Evolutionary conservation across 2,797 vertebrate species (phyloP).

Genomic region (Oreortyx pictus): DNA sequence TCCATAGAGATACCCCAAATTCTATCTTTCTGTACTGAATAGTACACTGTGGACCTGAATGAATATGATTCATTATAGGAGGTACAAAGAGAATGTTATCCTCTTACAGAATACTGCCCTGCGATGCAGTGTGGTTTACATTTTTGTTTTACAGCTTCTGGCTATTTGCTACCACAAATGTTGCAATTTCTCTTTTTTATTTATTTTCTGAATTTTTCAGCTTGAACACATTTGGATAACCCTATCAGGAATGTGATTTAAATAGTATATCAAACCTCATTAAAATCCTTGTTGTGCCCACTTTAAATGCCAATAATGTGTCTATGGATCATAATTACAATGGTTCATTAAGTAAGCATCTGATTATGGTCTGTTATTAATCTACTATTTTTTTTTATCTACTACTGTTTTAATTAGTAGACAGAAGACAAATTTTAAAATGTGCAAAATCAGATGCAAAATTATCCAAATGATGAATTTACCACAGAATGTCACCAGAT

Average conservation of each 20-base stretch:
- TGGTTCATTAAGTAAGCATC: constrained; percentile 13
- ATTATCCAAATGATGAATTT: background rate
- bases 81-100: background rate
- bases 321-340: constrained; percentile 36
- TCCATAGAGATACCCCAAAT: background rate
- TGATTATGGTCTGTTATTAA: constrained; percentile 5
- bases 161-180: background rate
- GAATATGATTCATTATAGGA: background rate
- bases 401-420: constrained; percentile 3
- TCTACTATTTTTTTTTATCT: background rate
- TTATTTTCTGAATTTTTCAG: background rate
- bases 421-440: background rate
- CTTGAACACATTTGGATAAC: constrained; percentile 13
- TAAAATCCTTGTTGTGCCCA: constrained; percentile 35
- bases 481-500: background rate
- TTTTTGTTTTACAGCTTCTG: constrained; percentile 13
- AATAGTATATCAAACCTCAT: constrained; percentile 47
- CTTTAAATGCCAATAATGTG: constrained; percentile 35
- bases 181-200: background rate
- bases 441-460: background rate
- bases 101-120: background rate
- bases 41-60: background rate
- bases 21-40: background rate
- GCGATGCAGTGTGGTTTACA: background rate
- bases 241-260: constrained; percentile 32